Conservation (phyloP, 2,113 vertebrate species). For the Chaetura pelagica region DNA sequence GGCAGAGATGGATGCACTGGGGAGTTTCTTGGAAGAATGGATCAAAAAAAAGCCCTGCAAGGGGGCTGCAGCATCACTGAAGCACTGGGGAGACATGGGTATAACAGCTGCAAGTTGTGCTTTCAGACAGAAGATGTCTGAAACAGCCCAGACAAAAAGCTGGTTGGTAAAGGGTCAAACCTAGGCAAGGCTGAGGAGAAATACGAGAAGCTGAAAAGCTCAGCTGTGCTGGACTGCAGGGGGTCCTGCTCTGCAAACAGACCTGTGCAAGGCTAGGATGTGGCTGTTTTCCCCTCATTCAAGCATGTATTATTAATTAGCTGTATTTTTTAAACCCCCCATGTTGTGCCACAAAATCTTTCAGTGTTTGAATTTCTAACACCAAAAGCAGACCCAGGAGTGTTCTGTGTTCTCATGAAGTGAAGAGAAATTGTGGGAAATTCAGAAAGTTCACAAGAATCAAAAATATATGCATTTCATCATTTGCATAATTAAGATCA, state of each 20-base stretch:
- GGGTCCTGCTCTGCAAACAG: background rate
- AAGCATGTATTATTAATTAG: background rate
- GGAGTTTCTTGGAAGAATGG: background rate
- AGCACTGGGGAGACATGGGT: background rate
- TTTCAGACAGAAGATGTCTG: background rate
- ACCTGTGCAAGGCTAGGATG: too few species aligned
- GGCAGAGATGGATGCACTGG: background rate
- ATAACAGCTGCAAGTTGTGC: background rate
- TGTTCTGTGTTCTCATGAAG: background rate
- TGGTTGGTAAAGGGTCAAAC: background rate
- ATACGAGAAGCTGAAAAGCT: background rate
- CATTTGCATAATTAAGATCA: background rate
- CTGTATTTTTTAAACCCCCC: background rate
- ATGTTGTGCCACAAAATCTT: accelerated
- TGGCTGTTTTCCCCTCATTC: background rate
- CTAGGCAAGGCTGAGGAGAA: background rate
- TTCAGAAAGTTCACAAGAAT: background rate
- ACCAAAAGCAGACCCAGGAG: background rate
- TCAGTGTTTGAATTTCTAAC: background rate
- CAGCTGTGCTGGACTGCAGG: background rate
- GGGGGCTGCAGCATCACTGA: background rate
- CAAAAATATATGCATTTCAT: background rate
- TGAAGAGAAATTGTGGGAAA: background rate
- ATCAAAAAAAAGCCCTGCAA: accelerated
- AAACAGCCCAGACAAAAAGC: background rate